phyloP scores from a whole-genome alignment of 2,888 invertebrate genomes.

The Vandiemenella viatica region DNA sequence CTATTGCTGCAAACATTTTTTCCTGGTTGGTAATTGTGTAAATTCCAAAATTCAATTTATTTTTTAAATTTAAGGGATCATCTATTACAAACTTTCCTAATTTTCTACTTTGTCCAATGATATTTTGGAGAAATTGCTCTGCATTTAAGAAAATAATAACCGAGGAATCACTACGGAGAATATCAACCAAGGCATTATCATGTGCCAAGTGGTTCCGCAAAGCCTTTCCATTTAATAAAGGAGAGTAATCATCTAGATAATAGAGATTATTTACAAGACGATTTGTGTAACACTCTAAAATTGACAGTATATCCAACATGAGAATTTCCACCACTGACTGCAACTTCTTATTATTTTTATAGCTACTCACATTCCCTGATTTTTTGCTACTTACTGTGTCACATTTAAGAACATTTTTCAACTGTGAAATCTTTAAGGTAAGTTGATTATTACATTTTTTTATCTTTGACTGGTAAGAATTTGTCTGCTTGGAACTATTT shows the following conservation, averaged over 20 bases:
- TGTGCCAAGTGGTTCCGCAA: too few species aligned
- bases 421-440: too few species aligned
- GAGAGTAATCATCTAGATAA: constrained; percentile 16
- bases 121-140: constrained; percentile 2
- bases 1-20: constrained; percentile 15
- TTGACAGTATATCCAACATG: constrained; percentile 18
- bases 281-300: constrained; percentile 8
- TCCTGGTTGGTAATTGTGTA: constrained; percentile 8
- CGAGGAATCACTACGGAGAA: constrained; percentile 13
- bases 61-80: constrained; percentile 7
- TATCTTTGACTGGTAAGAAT: neutral
- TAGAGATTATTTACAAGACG: constrained; percentile 10
- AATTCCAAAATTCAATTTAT: constrained; percentile 6
- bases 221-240: constrained; percentile 17
- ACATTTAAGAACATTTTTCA: constrained; percentile 1
- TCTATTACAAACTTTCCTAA: constrained; percentile 8
- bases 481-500: too few species aligned
- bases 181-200: constrained; percentile 14
- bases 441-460: too few species aligned
- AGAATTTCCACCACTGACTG: constrained; percentile 17
- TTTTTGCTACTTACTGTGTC: constrained; percentile 1
- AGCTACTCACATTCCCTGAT: neutral
- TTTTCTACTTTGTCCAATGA: constrained; percentile 1
- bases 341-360: constrained; percentile 10
- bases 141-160: constrained; percentile 11